Conservation (phyloP, 2,888 invertebrate genomes). For the Rambutsinella grinnellia region DNA sequence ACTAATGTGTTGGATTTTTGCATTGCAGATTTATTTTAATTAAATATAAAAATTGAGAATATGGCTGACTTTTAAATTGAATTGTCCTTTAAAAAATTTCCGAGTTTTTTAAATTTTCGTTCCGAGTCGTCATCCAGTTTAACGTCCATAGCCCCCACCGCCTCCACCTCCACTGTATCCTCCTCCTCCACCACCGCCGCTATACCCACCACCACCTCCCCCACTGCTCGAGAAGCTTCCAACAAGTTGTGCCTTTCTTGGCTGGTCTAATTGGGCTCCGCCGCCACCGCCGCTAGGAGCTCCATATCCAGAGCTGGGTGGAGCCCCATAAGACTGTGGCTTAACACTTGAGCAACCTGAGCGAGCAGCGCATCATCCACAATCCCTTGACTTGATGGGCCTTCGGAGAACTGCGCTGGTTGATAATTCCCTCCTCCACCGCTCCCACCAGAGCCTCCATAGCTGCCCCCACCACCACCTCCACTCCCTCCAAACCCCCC, state of each 20-base stretch:
- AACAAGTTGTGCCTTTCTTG: slow-evolving; percentile 39
- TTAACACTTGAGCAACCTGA: slow-evolving; percentile 59
- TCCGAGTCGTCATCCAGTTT: too few relatives aligned
- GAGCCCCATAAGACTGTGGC: slow-evolving; percentile 55
- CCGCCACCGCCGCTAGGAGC: slow-evolving; percentile 39
- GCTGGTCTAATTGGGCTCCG: slow-evolving; percentile 37
- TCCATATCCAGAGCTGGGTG: slow-evolving; percentile 27
- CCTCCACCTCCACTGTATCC: slow-evolving; percentile 24
- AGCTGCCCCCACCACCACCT: slow-evolving; percentile 48
- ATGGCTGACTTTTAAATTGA: not conserved
- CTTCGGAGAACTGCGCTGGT: slow-evolving; percentile 55
- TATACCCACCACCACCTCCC: slow-evolving; percentile 44
- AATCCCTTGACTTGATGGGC: slow-evolving; percentile 55
- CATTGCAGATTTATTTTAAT: not conserved
- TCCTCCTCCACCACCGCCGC: slow-evolving; percentile 10
- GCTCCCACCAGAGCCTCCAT: slow-evolving; percentile 40
- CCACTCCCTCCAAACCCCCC: slow-evolving; percentile 39
- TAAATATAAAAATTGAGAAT: not conserved
- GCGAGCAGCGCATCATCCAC: slow-evolving; percentile 56
- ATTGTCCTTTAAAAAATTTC: too few relatives aligned
- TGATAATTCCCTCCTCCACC: slow-evolving; percentile 45
- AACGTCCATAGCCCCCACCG: slow-evolving; percentile 34
- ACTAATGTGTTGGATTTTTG: not conserved
- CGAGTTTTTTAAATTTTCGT: too few relatives aligned
- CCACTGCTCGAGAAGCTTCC: slow-evolving; percentile 47